Conservation (phyloP, 2,113 vertebrate genomes). For the Mormyrus lacerda region DNA sequence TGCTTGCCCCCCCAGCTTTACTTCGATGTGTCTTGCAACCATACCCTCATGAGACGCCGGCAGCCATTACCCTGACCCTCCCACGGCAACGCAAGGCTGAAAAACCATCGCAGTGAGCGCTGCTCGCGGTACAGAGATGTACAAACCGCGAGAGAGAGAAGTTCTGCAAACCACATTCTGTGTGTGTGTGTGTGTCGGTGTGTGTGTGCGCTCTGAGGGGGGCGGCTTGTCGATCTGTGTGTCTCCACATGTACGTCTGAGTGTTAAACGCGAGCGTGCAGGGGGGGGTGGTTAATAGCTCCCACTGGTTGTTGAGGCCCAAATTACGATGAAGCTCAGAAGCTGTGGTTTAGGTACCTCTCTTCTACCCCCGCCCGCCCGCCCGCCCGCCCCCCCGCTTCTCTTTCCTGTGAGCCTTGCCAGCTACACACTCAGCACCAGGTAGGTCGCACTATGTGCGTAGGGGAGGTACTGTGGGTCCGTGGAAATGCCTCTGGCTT, state of each 20-base stretch:
- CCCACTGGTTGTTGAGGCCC: background rate
- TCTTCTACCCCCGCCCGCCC: background rate
- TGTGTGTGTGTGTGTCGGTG: background rate
- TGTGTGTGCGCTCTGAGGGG: background rate
- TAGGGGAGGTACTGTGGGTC: background rate
- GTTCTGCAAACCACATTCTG: background rate
- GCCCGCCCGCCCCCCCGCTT: too few relatives aligned
- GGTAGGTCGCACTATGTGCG: background rate
- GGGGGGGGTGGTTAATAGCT: background rate
- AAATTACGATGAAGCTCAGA: background rate
- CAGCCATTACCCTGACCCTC: background rate
- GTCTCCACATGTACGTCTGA: background rate
- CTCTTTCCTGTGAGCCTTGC: background rate
- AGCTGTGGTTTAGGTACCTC: background rate
- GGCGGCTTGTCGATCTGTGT: background rate
- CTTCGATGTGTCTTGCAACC: background rate
- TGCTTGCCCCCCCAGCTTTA: background rate
- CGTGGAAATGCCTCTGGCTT: background rate
- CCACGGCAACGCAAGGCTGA: background rate
- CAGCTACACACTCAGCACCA: background rate
- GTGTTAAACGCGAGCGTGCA: background rate
- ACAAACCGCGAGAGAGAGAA: background rate
- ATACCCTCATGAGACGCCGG: background rate
- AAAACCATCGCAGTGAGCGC: constrained; percentile 4
- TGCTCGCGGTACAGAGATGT: background rate